Percentiles rank a stretch among this genome's conserved stretches.
Evolutionary conservation across 2,113 vertebrate genomes (phyloP).

Genomic region (Condylura cristata): DNA sequence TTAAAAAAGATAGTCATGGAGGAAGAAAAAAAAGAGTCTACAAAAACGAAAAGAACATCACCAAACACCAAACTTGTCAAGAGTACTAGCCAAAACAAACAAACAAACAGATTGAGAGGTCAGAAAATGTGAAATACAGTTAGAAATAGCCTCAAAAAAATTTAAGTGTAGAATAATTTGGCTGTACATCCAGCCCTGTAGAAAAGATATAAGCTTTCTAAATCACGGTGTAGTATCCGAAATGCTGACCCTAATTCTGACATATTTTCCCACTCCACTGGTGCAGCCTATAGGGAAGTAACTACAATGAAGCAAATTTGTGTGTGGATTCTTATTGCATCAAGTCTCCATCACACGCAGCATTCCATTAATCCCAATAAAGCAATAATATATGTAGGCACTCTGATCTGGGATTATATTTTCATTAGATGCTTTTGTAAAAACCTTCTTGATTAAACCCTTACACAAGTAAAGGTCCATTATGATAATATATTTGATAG

Average conservation of each 20-base stretch:
- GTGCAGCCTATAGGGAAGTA: background rate
- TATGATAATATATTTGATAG: background rate
- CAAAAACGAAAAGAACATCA: too few species aligned
- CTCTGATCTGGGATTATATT: background rate
- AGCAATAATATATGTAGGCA: background rate
- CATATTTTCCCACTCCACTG: background rate
- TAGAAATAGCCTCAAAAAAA: background rate
- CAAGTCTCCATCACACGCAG: background rate
- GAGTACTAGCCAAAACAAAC: too few species aligned
- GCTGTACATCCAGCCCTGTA: background rate
- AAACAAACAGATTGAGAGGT: too few species aligned
- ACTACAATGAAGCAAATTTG: background rate
- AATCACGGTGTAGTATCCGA: background rate
- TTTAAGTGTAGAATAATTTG: background rate
- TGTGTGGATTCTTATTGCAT: background rate
- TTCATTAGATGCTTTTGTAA: constrained; percentile 4
- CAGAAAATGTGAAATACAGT: too few species aligned
- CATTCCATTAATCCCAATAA: background rate
- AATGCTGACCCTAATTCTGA: background rate
- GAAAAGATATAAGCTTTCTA: background rate
- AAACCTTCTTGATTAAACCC: constrained; percentile 13
- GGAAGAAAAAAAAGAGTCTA: too few species aligned
- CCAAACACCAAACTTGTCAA: too few species aligned
- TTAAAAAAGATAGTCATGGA: too few species aligned
- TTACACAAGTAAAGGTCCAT: constrained; percentile 7